Percentiles rank a stretch among this genome's conserved stretches.
These are phyloP conservation scores for Drosophila eohydei DNA, from an alignment of 2,888 invertebrate genomes.

Conservation along the genomic window DNA sequence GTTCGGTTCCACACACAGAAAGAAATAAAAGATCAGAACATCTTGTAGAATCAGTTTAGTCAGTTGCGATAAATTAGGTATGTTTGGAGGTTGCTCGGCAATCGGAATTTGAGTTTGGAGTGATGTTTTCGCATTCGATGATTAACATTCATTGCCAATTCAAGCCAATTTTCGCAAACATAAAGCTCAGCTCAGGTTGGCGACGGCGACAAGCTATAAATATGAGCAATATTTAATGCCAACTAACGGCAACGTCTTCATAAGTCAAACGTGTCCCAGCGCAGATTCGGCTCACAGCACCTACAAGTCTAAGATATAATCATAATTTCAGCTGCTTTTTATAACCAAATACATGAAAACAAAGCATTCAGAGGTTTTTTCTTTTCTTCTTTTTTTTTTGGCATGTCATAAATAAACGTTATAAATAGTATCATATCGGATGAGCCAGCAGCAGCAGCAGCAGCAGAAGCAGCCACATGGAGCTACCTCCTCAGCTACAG, in stretches of 20 bases:
- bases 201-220: conserved; percentile 26
- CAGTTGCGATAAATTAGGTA: conserved; percentile 22
- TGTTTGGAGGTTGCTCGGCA: conserved; percentile 18
- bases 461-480: conserved; percentile 13
- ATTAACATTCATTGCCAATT: conserved; percentile 39
- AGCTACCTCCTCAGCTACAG: conserved; percentile 49
- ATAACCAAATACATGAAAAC: conserved; percentile 28
- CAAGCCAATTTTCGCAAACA: conserved; percentile 35
- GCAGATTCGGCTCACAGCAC: conserved; percentile 33
- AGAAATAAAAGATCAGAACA: background rate
- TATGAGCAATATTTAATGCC: conserved; percentile 51
- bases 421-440: conserved; percentile 69
- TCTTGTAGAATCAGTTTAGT: background rate
- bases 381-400: conserved; percentile 36
- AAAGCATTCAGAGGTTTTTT: conserved; percentile 48
- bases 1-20: background rate
- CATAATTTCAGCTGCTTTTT: conserved; percentile 32
- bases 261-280: conserved; percentile 50
- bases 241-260: conserved; percentile 65
- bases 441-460: conserved; percentile 36
- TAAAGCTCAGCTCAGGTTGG: conserved; percentile 10
- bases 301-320: conserved; percentile 51
- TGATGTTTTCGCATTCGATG: conserved; percentile 14
- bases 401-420: conserved; percentile 72
- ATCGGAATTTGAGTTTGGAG: background rate